phyloP scores from a whole-genome alignment of 2,113 vertebrate genomes.

The Thalassoma bifasciatum region DNA sequence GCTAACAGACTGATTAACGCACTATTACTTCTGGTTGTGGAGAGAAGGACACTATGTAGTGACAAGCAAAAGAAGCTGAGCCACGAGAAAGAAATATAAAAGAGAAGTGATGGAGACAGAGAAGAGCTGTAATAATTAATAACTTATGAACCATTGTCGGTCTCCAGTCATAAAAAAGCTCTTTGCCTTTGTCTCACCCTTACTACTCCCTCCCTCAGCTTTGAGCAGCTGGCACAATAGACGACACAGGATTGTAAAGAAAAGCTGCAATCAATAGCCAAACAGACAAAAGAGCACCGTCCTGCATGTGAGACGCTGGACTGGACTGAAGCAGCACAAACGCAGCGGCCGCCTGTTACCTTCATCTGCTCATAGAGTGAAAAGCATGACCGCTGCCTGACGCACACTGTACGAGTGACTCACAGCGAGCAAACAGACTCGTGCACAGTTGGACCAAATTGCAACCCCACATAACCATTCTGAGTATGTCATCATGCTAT shows the following conservation, averaged over 20 bases:
- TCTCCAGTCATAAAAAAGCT: neutral
- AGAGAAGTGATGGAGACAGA: constrained; percentile 1
- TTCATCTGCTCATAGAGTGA: constrained; percentile 36
- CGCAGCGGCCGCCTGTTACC: constrained; percentile 28
- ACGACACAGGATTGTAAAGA: constrained; percentile 43
- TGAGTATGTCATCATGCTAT: constrained; percentile 48
- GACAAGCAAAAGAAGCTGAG: too few species aligned
- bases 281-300: constrained; percentile 52
- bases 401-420: constrained; percentile 36
- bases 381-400: constrained; percentile 43
- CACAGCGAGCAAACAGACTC: constrained; percentile 39
- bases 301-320: constrained; percentile 31
- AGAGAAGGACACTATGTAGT: neutral
- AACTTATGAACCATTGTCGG: constrained; percentile 32
- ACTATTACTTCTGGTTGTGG: constrained; percentile 40
- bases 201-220: neutral
- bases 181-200: constrained; percentile 36
- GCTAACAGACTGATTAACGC: constrained; percentile 39
- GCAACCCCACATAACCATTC: constrained; percentile 29
- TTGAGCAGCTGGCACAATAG: constrained; percentile 44
- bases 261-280: constrained; percentile 63
- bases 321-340: constrained; percentile 29
- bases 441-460: constrained; percentile 31
- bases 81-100: constrained; percentile 13
- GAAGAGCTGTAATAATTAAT: constrained; percentile 31